These are phyloP conservation scores for Onychostruthus taczanowskii DNA, from an alignment of 2,113 vertebrate species.

Conservation along the genomic window DNA sequence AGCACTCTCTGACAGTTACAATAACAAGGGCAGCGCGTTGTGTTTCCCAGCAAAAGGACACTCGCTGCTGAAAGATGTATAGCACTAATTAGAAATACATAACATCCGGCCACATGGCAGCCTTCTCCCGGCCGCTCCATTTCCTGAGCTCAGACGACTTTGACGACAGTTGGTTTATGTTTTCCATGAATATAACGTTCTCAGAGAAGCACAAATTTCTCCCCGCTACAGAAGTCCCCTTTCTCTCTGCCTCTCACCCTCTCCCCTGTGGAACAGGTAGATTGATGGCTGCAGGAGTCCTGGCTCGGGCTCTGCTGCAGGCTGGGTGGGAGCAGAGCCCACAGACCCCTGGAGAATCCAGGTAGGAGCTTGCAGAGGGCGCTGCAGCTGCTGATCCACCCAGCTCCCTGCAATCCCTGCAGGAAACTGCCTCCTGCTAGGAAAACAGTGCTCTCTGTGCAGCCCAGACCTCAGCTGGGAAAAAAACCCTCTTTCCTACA, in stretches of 20 bases:
- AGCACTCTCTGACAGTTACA: conserved; percentile 88
- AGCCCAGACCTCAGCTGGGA: not conserved
- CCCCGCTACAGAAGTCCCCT: conserved; percentile 30
- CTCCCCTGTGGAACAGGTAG: conserved; percentile 23
- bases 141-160: conserved; percentile 97
- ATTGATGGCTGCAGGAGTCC: conserved; percentile 2
- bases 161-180: conserved; percentile 96
- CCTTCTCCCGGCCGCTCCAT: conserved; percentile 94
- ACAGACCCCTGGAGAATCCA: not conserved
- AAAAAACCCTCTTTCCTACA: not conserved
- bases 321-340: not conserved
- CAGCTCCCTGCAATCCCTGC: not conserved
- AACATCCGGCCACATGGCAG: conserved; percentile 99
- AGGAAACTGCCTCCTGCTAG: conserved; percentile 27
- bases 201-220: conserved; percentile 74
- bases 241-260: not conserved
- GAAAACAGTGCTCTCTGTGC: not conserved
- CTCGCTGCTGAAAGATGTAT: conserved; percentile 99
- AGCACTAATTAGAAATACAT: conserved; percentile 99
- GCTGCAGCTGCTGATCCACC: not conserved
- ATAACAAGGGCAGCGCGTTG: conserved; percentile 85
- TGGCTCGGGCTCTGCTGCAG: not conserved
- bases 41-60: conserved; percentile 93
- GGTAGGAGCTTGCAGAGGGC: not conserved
- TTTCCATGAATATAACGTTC: conserved; percentile 83